These are phyloP conservation scores for Delichon dasypus DNA, from an alignment of 2,797 vertebrate genomes.

Conservation along the genomic window DNA sequence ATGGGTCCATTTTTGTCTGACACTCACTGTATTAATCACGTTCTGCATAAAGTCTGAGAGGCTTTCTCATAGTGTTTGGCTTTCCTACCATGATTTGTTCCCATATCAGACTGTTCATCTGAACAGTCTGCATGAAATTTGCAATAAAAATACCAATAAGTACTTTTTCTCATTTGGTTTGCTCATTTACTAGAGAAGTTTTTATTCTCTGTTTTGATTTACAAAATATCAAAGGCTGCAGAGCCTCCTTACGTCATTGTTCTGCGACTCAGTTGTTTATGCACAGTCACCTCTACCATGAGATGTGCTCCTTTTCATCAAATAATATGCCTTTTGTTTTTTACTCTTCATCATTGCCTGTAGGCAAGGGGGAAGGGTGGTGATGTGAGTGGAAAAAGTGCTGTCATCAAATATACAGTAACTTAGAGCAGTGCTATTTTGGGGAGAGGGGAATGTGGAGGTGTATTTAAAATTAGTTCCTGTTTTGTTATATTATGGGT, in stretches of 20 bases:
- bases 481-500: conserved; percentile 49
- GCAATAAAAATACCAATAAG: background rate
- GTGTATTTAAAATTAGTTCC: conserved; percentile 43
- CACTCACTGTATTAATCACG: background rate
- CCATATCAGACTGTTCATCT: background rate
- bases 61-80: background rate
- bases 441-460: fast-evolving
- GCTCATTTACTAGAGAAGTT: background rate
- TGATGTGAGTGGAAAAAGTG: background rate
- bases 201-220: background rate
- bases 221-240: background rate
- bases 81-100: background rate
- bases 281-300: background rate
- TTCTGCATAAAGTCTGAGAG: background rate
- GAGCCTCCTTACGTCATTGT: background rate
- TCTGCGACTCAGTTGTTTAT: background rate
- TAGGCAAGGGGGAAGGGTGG: background rate
- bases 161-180: background rate
- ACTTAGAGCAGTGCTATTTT: background rate
- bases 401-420: background rate
- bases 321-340: background rate
- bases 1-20: background rate
- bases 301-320: background rate
- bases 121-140: no score
- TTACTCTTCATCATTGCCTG: background rate